Percentiles rank a stretch among this genome's conserved stretches.
Conservation (phyloP, 2,113 vertebrate genomes). For the Columba janthina region DNA sequence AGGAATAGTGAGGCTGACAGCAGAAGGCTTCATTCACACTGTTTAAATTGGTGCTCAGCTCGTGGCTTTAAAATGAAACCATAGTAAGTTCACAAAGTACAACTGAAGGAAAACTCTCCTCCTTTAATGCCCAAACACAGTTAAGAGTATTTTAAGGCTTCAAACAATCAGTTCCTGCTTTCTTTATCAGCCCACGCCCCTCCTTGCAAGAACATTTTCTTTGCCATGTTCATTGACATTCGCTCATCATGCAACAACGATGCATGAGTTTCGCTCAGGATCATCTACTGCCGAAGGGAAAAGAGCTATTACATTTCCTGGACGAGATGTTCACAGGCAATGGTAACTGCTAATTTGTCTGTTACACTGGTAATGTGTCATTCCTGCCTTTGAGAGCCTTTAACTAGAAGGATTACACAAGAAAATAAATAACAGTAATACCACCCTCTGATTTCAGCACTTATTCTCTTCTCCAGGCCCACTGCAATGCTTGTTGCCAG, state of each 20-base stretch:
- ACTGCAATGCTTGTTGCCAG: constrained; percentile 19
- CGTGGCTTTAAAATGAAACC: constrained; percentile 14
- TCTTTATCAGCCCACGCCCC: background rate
- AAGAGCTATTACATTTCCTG: constrained; percentile 18
- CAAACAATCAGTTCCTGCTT: background rate
- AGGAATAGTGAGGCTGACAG: background rate
- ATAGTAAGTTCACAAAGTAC: background rate
- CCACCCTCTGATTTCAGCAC: constrained; percentile 61
- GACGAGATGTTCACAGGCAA: background rate
- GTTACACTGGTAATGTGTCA: background rate
- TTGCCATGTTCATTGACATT: background rate
- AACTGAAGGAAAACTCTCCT: constrained; percentile 13
- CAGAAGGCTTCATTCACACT: background rate
- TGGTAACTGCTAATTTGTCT: constrained; percentile 16
- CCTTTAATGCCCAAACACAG: background rate
- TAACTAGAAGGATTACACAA: constrained; percentile 11
- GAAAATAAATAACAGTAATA: constrained; percentile 57
- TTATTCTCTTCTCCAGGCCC: constrained; percentile 28
- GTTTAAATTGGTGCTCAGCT: background rate
- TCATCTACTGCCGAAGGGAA: background rate
- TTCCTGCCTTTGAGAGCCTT: background rate
- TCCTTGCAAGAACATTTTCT: background rate
- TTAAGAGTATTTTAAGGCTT: background rate
- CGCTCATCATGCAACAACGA: background rate
- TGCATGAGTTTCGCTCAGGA: background rate